Percentiles rank a stretch among this genome's conserved stretches.
phyloP scores from a whole-genome alignment of 2,888 invertebrate species.

The Xestia c-nigrum region DNA sequence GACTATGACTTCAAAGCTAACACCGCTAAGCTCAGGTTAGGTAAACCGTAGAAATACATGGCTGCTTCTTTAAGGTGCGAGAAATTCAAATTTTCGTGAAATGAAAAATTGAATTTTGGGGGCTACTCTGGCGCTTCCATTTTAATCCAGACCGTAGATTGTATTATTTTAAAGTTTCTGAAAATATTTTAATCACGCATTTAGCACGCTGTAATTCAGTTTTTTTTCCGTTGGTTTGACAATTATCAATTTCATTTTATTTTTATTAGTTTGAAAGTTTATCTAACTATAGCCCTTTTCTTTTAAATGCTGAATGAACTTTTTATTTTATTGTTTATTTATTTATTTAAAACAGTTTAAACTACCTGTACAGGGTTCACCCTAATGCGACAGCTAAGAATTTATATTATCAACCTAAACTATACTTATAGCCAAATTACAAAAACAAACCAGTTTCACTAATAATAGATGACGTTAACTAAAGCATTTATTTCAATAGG shows the following conservation, averaged over 20 bases:
- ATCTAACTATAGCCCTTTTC: not conserved
- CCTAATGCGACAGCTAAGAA: too few relatives aligned
- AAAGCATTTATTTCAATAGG: too few relatives aligned
- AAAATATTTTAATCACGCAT: not conserved
- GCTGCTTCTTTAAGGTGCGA: not conserved
- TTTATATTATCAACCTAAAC: too few relatives aligned
- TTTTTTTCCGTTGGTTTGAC: not conserved
- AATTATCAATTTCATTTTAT: not conserved
- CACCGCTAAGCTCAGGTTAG: not conserved
- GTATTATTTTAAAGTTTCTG: not conserved
- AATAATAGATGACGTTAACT: too few relatives aligned
- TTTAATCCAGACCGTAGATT: not conserved
- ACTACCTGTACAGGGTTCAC: too few relatives aligned
- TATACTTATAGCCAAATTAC: too few relatives aligned
- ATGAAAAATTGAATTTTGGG: not conserved
- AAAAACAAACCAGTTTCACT: too few relatives aligned
- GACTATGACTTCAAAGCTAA: conserved; percentile 38
- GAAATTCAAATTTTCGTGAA: not conserved
- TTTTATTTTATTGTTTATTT: too few relatives aligned
- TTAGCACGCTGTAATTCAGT: not conserved
- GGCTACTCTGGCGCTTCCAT: too few relatives aligned
- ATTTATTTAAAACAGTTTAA: too few relatives aligned
- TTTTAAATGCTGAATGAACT: not conserved
- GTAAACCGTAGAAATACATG: too few relatives aligned
- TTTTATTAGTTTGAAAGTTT: not conserved